Conservation (phyloP, 2,797 vertebrate species). For the Strix occidentalis region DNA sequence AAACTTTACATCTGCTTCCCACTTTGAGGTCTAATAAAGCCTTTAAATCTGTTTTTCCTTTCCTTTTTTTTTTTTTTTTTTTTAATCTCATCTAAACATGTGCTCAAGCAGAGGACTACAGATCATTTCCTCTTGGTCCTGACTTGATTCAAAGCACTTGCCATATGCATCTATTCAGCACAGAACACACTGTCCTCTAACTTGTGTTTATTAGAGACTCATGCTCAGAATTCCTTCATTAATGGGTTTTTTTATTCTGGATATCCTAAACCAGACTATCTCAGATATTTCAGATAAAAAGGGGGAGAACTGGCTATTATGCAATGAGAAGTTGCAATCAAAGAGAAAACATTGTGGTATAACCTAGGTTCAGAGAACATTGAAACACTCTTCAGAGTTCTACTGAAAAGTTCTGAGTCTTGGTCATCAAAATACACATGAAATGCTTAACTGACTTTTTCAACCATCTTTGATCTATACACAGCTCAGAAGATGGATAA, state of each 20-base stretch:
- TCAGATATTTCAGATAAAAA: not conserved
- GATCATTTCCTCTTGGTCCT: conserved; percentile 26
- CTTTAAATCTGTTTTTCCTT: conserved; percentile 5
- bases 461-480: not conserved
- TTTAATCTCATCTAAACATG: conserved; percentile 22
- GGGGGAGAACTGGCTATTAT: not conserved
- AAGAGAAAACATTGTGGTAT: not conserved
- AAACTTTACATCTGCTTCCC: conserved; percentile 37
- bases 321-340: not conserved
- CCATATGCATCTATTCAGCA: not conserved
- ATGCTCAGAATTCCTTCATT: not conserved
- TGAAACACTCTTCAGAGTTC: not conserved
- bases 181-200: not conserved
- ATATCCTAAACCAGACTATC: not conserved
- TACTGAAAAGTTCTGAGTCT: not conserved
- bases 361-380: not conserved
- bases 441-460: not conserved
- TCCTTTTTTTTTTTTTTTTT: not conserved
- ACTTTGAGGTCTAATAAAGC: conserved; percentile 43
- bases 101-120: not conserved
- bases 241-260: not conserved
- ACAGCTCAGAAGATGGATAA: not conserved
- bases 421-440: not conserved
- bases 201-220: not conserved
- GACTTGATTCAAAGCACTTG: not conserved